Percentiles rank a stretch among this genome's conserved stretches.
These are phyloP conservation scores for Donacobius atricapilla DNA, from an alignment of 2,113 vertebrate genomes.

Conservation along the genomic window DNA sequence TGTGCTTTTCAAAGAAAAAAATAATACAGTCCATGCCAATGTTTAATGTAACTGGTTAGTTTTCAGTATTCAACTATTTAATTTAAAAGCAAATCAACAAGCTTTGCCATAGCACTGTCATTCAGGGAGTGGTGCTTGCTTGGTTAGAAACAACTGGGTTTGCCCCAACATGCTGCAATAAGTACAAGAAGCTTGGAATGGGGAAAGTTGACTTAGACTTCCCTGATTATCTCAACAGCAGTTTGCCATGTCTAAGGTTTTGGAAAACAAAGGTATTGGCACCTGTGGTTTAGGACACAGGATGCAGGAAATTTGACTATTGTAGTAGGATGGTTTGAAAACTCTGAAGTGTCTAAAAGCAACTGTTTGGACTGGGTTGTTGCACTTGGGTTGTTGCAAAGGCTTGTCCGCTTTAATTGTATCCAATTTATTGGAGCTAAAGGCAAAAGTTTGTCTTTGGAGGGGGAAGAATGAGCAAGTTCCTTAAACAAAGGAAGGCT, in stretches of 20 bases:
- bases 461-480: neutral
- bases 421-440: neutral
- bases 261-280: neutral
- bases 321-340: neutral
- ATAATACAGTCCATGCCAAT: neutral
- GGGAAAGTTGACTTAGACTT: neutral
- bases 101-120: neutral
- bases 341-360: neutral
- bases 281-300: neutral
- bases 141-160: neutral
- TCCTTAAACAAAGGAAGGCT: neutral
- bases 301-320: neutral
- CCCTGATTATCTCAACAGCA: neutral
- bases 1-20: neutral
- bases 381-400: neutral
- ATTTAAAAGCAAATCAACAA: neutral
- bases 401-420: neutral
- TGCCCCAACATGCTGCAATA: neutral
- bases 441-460: neutral
- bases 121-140: neutral
- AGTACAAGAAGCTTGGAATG: neutral
- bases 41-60: neutral
- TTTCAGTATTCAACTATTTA: neutral
- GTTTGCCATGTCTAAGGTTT: neutral
- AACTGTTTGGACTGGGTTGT: no score